These are phyloP conservation scores for Lipophrys pholis DNA, from an alignment of 2,113 vertebrate species.

Conservation along the genomic window DNA sequence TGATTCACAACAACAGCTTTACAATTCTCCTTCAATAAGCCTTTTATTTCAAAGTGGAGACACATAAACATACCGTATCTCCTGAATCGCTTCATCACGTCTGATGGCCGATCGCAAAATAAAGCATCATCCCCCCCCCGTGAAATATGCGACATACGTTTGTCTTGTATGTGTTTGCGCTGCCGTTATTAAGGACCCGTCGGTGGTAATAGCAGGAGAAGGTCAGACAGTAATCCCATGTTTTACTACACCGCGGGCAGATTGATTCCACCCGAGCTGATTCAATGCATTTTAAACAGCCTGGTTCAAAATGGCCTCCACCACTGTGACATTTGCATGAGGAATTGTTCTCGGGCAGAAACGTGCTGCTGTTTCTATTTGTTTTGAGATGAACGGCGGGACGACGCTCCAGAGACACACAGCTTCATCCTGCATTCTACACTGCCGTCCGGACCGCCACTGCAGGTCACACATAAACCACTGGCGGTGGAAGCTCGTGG, in stretches of 20 bases:
- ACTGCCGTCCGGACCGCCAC: conserved; percentile 12
- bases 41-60: conserved; percentile 55
- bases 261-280: conserved; percentile 77
- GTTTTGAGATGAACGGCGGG: conserved; percentile 47
- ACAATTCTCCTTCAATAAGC: conserved; percentile 59
- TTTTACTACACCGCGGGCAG: conserved; percentile 75
- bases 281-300: conserved; percentile 84
- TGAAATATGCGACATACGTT: conserved; percentile 53
- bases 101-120: not conserved
- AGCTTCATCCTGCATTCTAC: conserved; percentile 4
- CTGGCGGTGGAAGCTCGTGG: not conserved
- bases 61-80: conserved; percentile 35
- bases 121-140: conserved; percentile 29
- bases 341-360: conserved; percentile 64
- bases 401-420: conserved; percentile 34
- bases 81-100: conserved; percentile 13
- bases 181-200: conserved; percentile 54
- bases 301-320: conserved; percentile 71
- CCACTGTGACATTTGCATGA: conserved; percentile 77
- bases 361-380: conserved; percentile 65
- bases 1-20: conserved; percentile 69
- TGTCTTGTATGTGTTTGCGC: conserved; percentile 60
- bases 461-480: conserved; percentile 2
- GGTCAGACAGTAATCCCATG: conserved; percentile 78
- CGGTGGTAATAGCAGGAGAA: conserved; percentile 65